phyloP scores from a whole-genome alignment of 2,888 invertebrate species.

The Sipunculus nudus region DNA sequence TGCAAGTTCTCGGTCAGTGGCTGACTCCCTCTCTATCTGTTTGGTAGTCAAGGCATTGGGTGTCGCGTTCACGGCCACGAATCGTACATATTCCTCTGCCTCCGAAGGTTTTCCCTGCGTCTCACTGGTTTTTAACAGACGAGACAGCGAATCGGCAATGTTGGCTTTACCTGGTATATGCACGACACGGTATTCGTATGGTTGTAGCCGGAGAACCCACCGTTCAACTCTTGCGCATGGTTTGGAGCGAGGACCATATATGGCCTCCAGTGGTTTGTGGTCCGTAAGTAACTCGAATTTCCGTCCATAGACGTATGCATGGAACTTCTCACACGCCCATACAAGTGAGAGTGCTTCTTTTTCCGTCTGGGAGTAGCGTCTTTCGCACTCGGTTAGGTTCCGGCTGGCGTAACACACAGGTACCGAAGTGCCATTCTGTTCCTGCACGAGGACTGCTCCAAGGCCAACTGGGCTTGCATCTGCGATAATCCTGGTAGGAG shows the following conservation, averaged over 20 bases:
- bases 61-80: conserved; percentile 7
- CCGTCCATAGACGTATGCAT: too few species aligned
- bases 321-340: too few species aligned
- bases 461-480: conserved; percentile 10
- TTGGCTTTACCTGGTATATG: neutral
- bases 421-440: too few species aligned
- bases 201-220: too few species aligned
- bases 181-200: neutral
- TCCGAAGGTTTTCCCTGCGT: too few species aligned
- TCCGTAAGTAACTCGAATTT: too few species aligned
- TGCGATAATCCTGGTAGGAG: conserved; percentile 8
- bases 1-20: neutral
- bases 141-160: neutral
- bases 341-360: too few species aligned
- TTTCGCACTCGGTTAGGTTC: too few species aligned
- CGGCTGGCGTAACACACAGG: too few species aligned
- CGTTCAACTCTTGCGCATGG: neutral
- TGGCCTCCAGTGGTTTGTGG: too few species aligned
- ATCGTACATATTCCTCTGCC: conserved; percentile 2
- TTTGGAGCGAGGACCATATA: neutral
- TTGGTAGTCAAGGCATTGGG: conserved; percentile 7
- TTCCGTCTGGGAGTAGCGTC: too few species aligned
- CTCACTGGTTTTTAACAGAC: neutral
- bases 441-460: conserved; percentile 7
- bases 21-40: neutral